Evolutionary conservation across 2,113 vertebrate genomes (phyloP).

Genomic region (Chamaetylas fuelleborni): DNA sequence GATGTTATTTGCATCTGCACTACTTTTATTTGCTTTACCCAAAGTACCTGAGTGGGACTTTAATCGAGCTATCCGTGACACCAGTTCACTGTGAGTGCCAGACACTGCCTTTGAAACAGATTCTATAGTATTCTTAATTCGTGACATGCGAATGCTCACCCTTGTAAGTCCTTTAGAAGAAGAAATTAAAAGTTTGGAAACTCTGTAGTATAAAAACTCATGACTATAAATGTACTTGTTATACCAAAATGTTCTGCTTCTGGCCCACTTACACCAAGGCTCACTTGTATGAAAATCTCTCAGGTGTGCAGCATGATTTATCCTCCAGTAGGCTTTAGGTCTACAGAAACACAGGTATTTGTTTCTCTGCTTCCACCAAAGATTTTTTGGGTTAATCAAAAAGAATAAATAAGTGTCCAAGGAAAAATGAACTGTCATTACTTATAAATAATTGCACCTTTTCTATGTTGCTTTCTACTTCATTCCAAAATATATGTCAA

Average conservation of each 20-base stretch:
- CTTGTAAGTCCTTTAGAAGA: constrained; percentile 78
- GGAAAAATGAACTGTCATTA: constrained; percentile 83
- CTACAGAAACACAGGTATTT: constrained; percentile 62
- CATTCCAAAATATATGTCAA: constrained; percentile 49
- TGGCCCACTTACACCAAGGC: constrained; percentile 66
- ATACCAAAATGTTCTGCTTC: constrained; percentile 65
- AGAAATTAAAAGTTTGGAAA: constrained; percentile 80
- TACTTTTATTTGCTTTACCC: constrained; percentile 64
- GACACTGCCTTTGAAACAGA: constrained; percentile 90
- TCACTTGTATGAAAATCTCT: constrained; percentile 71
- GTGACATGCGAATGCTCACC: constrained; percentile 85
- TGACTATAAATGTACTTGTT: constrained; percentile 58
- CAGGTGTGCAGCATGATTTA: constrained; percentile 50
- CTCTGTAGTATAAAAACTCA: constrained; percentile 72
- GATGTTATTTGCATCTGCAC: not conserved
- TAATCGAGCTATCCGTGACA: constrained; percentile 83
- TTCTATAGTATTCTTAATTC: constrained; percentile 87
- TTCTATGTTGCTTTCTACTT: constrained; percentile 56
- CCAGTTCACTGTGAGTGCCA: constrained; percentile 84
- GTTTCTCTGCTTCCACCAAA: constrained; percentile 75
- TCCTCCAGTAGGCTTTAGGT: constrained; percentile 56
- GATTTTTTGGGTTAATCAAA: constrained; percentile 72
- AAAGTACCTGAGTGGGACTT: constrained; percentile 74
- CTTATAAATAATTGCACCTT: constrained; percentile 66
- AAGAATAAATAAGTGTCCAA: constrained; percentile 76